Base-by-base conservation (phyloP, 1,140 invertebrate species). In the Drosophila serrata region DNA sequence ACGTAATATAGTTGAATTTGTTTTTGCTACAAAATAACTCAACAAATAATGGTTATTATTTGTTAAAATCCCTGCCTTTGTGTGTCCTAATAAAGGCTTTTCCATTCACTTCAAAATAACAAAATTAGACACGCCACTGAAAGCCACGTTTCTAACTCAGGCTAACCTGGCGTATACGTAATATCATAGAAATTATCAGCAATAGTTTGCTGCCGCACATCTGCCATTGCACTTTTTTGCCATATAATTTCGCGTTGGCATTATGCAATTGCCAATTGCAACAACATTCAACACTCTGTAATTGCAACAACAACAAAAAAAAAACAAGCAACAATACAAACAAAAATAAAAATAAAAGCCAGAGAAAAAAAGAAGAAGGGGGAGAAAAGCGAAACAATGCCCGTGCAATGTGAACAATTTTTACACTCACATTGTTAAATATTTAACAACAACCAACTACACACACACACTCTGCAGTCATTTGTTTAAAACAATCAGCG, bases 401-500 rank as follows among this genome's bases (percentile, higher is more conserved):
- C 55, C 46, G 46, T 42, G 60, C 74, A 75, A 58, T 74, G 59
- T 68, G 69, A 69, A 70, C 42, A 42, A 43, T 37, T 68, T 48
- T 72, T 49, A 55, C 68, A 46, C 64, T 33, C 62, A 40, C 43
- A 74, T 53, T 59, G 42, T 62, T 56, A 46, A 60, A 62, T 53
- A 48, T 33, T 51, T 35, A 42, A 58, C 42, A 49, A 19, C 46
- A 48, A 46, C 43, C 43, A n/a, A 22, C 19, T 0, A 40, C 8
- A 48, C 15, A 29, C 12, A 24, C 46, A 46, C 43, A 48, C 46
- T 15, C 13, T 4, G 7, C 22, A 1, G 13, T 58, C 78, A 63
- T 78, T 78, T 78, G 82, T 79, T 86, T 61, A 79, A 86, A 86
- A 87, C 79, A 86, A 82, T 79, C 82, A 86, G 29, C 68, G 39